A percentile compares a stretch with the other conserved stretches of the same genome.
These are phyloP conservation scores for Tenodera sinensis DNA, from an alignment of 2,888 invertebrate genomes.

Conservation along the genomic window DNA sequence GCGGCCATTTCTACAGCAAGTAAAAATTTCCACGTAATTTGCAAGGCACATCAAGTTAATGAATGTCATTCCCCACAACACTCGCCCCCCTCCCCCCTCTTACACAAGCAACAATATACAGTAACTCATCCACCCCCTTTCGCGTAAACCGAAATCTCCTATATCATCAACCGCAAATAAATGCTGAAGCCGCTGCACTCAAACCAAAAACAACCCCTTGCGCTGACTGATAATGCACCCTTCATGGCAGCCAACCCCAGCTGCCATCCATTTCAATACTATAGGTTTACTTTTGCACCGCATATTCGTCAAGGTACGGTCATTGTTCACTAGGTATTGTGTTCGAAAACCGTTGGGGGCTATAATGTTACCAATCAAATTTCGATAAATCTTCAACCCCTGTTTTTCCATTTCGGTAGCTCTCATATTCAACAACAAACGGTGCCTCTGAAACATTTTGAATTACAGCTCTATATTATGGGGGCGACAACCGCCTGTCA, in stretches of 20 bases:
- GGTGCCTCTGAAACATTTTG: no score
- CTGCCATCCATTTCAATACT: not conserved
- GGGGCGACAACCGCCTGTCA: no score
- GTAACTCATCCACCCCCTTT: not conserved
- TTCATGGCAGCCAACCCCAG: not conserved
- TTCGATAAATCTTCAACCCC: not conserved
- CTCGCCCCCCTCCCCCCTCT: not conserved
- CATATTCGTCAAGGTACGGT: not conserved
- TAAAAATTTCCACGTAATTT: conserved; percentile 15
- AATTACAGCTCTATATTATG: no score
- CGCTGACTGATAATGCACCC: conserved; percentile 6
- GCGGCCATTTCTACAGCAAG: not conserved
- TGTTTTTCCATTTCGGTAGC: not conserved
- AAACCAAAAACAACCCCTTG: not conserved
- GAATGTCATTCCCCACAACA: not conserved
- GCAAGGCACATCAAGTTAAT: conserved; percentile 14
- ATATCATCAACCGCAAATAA: conserved; percentile 11
- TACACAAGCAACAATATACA: not conserved
- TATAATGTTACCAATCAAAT: not conserved
- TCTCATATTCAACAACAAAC: no score
- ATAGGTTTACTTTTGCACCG: not conserved
- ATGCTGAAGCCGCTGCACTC: not conserved
- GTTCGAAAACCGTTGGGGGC: no score
- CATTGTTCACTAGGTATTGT: not conserved
- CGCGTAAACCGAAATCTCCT: not conserved